These are phyloP conservation scores for Staurois parvus DNA, from an alignment of 2,797 vertebrate species.

Conservation along the genomic window DNA sequence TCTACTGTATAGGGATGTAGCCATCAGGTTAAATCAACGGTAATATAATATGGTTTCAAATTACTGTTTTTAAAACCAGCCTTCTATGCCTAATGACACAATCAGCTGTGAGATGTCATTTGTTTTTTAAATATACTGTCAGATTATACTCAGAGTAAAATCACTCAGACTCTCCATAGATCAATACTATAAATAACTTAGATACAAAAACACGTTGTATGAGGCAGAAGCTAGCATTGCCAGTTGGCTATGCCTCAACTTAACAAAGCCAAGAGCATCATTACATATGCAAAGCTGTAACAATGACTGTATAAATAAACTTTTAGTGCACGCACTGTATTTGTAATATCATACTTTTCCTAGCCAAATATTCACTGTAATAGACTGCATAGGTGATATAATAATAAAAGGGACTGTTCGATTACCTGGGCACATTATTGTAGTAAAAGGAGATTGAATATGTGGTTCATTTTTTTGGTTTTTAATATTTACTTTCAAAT, in stretches of 20 bases:
- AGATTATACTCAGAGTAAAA: conserved; percentile 24
- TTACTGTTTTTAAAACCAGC: conserved; percentile 22
- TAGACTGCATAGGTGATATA: not conserved
- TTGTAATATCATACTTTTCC: not conserved
- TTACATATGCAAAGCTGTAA: conserved; percentile 13
- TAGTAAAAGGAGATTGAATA: too few relatives aligned
- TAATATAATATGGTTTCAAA: conserved; percentile 12
- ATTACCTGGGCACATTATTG: too few relatives aligned
- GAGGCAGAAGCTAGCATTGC: not conserved
- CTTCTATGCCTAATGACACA: conserved; percentile 21
- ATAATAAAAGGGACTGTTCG: too few relatives aligned
- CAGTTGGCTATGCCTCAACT: conserved; percentile 2
- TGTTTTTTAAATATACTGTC: conserved; percentile 32
- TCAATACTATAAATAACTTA: conserved; percentile 52
- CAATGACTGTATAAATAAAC: not conserved
- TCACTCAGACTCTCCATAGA: conserved; percentile 12
- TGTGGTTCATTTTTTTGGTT: too few relatives aligned
- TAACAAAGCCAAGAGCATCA: conserved; percentile 3
- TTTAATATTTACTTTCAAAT: too few relatives aligned
- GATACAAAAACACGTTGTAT: conserved; percentile 14
- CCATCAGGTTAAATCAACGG: conserved; percentile 17
- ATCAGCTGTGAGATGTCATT: conserved; percentile 33
- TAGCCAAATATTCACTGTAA: not conserved
- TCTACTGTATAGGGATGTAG: conserved; percentile 1
- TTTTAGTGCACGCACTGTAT: not conserved